Percentiles rank a stretch among this genome's conserved stretches.
Conservation (phyloP, 35 echinoderm and acorn worm genomes). For the Apostichopus californicus region DNA sequence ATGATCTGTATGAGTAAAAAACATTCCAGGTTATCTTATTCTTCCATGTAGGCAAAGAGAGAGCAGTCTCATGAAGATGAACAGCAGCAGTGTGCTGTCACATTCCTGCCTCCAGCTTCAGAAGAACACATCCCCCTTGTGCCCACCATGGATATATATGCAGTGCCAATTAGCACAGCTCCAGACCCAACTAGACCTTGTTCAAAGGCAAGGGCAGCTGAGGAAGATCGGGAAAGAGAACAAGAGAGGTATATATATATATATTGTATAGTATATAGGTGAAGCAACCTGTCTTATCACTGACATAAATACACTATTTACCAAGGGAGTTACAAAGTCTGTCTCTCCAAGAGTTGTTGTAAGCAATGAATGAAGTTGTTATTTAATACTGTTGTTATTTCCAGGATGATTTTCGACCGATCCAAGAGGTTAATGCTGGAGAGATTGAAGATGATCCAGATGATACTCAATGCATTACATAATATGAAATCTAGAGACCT, state of each 20-base stretch:
- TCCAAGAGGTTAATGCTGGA: conserved; percentile 50
- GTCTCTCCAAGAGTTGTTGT: no score
- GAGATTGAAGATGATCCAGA: conserved; percentile 64
- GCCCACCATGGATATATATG: conserved; percentile 43
- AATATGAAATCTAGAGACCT: conserved; percentile 88
- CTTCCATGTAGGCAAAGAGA: not conserved
- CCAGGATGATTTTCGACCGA: conserved; percentile 60
- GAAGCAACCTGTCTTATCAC: no score
- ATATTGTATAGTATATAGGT: no score
- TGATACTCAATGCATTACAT: conserved; percentile 86
- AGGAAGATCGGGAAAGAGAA: conserved; percentile 41
- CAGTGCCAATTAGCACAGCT: conserved; percentile 35
- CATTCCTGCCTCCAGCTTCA: not conserved
- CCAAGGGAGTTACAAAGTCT: no score
- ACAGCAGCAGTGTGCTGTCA: not conserved
- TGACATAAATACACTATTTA: no score
- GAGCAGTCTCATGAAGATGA: conserved; percentile 33
- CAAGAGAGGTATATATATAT: conserved; percentile 11
- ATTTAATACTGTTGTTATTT: not conserved
- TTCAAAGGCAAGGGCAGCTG: conserved; percentile 44
- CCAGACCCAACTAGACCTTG: conserved; percentile 43
- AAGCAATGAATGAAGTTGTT: not conserved
- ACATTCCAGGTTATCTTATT: not conserved
- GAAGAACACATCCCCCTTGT: conserved; percentile 28
- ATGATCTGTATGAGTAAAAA: no score